A percentile compares a stretch with the other conserved stretches of the same genome.
Conservation (phyloP, 2,888 invertebrate genomes). For the Pediacus dermestoides region DNA sequence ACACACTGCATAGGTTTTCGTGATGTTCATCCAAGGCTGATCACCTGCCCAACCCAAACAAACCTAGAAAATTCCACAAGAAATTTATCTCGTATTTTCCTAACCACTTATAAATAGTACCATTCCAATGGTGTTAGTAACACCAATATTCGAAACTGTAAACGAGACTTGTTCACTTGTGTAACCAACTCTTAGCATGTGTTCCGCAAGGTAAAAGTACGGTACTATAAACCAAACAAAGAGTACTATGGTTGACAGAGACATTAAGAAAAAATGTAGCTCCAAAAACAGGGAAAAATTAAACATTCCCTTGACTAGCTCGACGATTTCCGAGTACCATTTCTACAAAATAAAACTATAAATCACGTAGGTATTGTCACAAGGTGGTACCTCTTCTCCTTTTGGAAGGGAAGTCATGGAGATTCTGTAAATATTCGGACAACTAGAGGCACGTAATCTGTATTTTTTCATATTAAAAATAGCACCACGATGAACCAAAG, state of each 20-base stretch:
- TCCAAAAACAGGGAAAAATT: slow-evolving; percentile 78
- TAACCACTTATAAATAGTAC: slow-evolving; percentile 50
- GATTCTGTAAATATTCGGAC: slow-evolving; percentile 86
- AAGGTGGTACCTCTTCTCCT: slow-evolving; percentile 52
- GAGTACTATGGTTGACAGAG: slow-evolving; percentile 80
- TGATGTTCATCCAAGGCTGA: slow-evolving; percentile 66
- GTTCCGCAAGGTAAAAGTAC: slow-evolving; percentile 89
- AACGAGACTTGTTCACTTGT: slow-evolving; percentile 71
- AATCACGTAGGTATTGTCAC: slow-evolving; percentile 5
- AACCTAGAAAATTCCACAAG: slow-evolving; percentile 55
- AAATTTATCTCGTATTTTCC: slow-evolving; percentile 2
- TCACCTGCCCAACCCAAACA: slow-evolving; percentile 88
- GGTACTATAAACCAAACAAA: slow-evolving; percentile 95
- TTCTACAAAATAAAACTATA: slow-evolving; percentile 56
- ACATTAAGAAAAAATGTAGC: slow-evolving; percentile 74
- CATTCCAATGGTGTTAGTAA: slow-evolving; percentile 89
- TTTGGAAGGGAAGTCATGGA: slow-evolving; percentile 79
- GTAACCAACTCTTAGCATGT: slow-evolving; percentile 66
- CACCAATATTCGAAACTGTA: slow-evolving; percentile 81
- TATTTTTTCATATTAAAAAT: slow-evolving; percentile 80
- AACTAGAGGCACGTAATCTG: slow-evolving; percentile 79
- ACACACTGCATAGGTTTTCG: slow-evolving; percentile 77
- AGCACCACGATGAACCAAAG: slow-evolving; percentile 82
- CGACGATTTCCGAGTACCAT: slow-evolving; percentile 67
- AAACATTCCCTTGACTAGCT: slow-evolving; percentile 67